phyloP scores from a whole-genome alignment of 2,113 vertebrate genomes.

The Labeo catla region DNA sequence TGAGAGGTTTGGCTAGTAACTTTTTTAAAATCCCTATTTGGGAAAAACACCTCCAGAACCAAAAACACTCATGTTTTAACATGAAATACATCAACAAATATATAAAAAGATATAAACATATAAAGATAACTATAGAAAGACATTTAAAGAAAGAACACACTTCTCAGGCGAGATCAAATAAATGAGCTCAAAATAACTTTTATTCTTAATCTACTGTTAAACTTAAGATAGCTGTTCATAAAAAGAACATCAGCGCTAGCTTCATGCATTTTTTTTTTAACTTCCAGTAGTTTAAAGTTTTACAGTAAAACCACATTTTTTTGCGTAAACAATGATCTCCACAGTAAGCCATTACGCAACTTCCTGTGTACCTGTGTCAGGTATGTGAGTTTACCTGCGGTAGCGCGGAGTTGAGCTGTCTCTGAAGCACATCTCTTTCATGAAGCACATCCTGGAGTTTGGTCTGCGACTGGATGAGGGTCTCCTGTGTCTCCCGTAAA shows the following conservation, averaged over 20 bases:
- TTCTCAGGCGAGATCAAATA: neutral
- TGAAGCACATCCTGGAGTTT: conserved; percentile 91
- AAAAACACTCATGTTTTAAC: neutral
- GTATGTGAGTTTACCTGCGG: conserved; percentile 85
- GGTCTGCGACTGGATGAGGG: conserved; percentile 86
- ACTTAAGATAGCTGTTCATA: neutral
- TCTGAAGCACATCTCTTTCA: conserved; percentile 95
- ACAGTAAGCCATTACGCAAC: neutral
- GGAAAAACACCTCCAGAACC: neutral
- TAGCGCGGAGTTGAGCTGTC: conserved; percentile 91
- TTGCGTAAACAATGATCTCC: neutral
- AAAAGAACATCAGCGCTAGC: neutral
- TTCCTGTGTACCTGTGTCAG: neutral
- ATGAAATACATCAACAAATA: neutral
- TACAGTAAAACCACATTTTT: neutral
- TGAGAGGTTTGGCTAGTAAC: too few species aligned
- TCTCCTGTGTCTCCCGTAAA: conserved; percentile 93
- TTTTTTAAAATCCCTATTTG: too few species aligned
- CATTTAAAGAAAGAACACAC: neutral
- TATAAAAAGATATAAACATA: too few species aligned
- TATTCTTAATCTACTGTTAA: too few species aligned
- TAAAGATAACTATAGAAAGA: neutral
- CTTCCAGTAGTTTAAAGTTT: neutral
- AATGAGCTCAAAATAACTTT: neutral
- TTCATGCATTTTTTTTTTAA: neutral